Percentiles rank a stretch among this genome's conserved stretches.
Conservation (phyloP, 2,113 vertebrate genomes). For the Lutjanus erythropterus region DNA sequence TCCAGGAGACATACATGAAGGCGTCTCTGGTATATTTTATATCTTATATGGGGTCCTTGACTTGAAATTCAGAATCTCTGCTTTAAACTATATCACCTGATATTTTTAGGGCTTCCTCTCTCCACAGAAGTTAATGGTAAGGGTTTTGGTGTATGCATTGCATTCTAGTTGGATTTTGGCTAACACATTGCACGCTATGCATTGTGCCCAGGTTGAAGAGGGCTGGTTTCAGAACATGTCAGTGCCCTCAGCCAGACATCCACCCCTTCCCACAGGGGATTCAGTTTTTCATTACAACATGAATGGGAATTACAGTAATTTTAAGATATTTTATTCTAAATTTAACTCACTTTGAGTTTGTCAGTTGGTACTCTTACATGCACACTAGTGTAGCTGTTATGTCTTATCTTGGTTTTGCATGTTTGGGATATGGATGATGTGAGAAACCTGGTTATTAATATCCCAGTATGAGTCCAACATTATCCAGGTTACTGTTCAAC, state of each 20-base stretch:
- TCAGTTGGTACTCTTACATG: neutral
- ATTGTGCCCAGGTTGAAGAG: too few species aligned
- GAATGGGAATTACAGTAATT: neutral
- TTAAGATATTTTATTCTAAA: neutral
- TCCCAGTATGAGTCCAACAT: neutral
- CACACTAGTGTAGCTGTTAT: neutral
- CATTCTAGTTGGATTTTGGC: too few species aligned
- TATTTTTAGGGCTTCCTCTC: too few species aligned
- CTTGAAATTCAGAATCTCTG: too few species aligned
- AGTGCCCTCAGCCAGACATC: neutral
- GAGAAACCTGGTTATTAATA: neutral
- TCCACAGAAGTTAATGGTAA: too few species aligned
- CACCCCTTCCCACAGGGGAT: neutral
- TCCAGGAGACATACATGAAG: too few species aligned
- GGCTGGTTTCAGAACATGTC: too few species aligned
- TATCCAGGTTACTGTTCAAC: neutral
- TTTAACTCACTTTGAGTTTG: neutral
- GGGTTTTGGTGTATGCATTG: too few species aligned
- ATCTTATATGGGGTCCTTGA: too few species aligned
- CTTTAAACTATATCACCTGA: too few species aligned
- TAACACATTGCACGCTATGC: too few species aligned
- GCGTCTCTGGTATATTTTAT: too few species aligned
- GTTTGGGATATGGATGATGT: neutral
- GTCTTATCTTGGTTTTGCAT: neutral
- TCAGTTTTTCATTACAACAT: neutral